Base-by-base conservation (phyloP, 2,888 invertebrate genomes). In the Imbricaverruca yamaguchii region DNA sequence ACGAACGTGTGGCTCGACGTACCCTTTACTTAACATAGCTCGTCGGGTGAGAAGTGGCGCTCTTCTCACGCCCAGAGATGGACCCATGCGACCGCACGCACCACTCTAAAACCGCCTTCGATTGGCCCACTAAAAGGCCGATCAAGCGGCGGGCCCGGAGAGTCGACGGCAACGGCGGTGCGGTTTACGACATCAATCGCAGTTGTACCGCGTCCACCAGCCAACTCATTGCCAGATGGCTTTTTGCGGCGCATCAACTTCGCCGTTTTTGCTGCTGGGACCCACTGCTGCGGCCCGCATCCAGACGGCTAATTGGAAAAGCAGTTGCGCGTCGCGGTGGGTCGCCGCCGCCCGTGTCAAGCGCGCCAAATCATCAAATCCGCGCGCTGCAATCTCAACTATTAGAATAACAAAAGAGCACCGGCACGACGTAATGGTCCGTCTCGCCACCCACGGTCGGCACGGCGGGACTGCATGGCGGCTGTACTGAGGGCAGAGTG, bases 231-330 rank as follows among this genome's bases (percentile, higher is more conserved):
- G 53, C 18, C 53, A 18, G 18, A 9, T 13, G 23, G 65, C 25
- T 67, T 67, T 67, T 67, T 67, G 67, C 67, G 25, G 67, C 25
- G 12, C 13, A 11, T 11, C 13, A 11, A 25, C 8, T n/a, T 23
- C 8, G 25, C 39, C 74, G 39, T 74, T 74, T 74, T 74, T 74
- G 74, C 74, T 6, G 10, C 18, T 18, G 10, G 74, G 74, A 74
- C 74, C 74, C 74, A 74, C 74, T 74, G 53, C 74, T 74, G 74
- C 74, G 74, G 53, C 74, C 74, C 74, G 74, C 74, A 25, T 74
- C 74, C 53, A 74, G 18, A 53, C 18, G 18, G 74, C 74, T 74
- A 74, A 74, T 74, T 74, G 74, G 74, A 74, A 53, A 74, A 21
- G 23, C 74, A n/a, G 65, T 67, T 23, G 8, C 7, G 10, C 23